These are phyloP conservation scores for Zelostemma sp. DNA, from an alignment of 1,140 invertebrate species.

Conservation along the genomic window DNA sequence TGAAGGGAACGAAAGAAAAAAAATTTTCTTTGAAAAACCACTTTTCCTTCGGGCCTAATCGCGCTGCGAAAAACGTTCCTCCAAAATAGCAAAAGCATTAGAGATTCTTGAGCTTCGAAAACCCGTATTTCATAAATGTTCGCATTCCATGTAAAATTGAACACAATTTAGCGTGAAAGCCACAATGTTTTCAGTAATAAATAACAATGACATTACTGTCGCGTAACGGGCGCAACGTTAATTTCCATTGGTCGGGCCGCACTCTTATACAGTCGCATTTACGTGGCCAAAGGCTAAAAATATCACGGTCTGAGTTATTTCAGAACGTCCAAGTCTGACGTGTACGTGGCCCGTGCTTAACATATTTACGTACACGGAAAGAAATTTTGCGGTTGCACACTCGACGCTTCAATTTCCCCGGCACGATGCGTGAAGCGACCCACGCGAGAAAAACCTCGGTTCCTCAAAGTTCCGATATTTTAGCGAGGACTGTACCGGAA, in stretches of 20 bases:
- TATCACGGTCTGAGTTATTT: constrained; percentile 54
- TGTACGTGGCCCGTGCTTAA: constrained; percentile 39
- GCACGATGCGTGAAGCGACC: too few species aligned
- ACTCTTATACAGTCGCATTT: constrained; percentile 42
- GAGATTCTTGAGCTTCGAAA: too few species aligned
- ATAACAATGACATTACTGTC: constrained; percentile 1
- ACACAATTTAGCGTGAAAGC: too few species aligned
- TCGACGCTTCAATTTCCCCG: too few species aligned
- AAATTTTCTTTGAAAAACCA: constrained; percentile 15
- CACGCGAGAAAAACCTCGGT: too few species aligned
- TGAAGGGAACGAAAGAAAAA: constrained; percentile 24
- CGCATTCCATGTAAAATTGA: too few species aligned
- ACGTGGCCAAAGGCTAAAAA: constrained; percentile 49
- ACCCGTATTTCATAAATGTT: too few species aligned
- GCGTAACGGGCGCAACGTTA: constrained; percentile 13
- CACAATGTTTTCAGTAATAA: constrained; percentile 3
- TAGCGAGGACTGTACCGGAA: constrained; percentile 39
- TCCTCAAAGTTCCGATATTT: constrained; percentile 12
- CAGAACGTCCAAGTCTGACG: constrained; percentile 44
- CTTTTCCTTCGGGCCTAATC: too few species aligned
- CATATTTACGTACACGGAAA: constrained; percentile 48
- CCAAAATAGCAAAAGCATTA: too few species aligned
- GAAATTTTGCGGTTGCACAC: constrained; percentile 45
- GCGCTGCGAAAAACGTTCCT: too few species aligned
- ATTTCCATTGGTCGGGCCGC: constrained; percentile 46